phyloP scores from a whole-genome alignment of 30 jellyfish, hydroid and myxozoan species.

The Aurelia sp. region DNA sequence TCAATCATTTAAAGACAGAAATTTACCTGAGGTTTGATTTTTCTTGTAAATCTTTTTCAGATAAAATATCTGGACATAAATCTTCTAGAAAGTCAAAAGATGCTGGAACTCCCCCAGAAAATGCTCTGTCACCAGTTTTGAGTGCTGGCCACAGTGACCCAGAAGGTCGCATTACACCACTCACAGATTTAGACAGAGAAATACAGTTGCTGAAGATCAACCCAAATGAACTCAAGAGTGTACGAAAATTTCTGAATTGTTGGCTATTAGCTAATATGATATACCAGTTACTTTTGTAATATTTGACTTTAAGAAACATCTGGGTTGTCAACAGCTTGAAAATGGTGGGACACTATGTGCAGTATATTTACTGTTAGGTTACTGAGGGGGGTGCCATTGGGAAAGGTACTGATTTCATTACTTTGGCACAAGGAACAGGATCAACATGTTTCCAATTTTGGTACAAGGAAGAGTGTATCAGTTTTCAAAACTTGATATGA shows the following conservation, averaged over 20 bases:
- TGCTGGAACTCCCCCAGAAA: constrained; percentile 71
- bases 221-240: constrained; percentile 63
- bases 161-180: constrained; percentile 1
- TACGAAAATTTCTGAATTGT: not conserved
- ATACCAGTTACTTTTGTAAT: too few relatives aligned
- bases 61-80: constrained; percentile 20
- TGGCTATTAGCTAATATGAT: not conserved
- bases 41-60: constrained; percentile 9
- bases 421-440: too few relatives aligned
- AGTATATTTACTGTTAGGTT: too few relatives aligned
- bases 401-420: too few relatives aligned
- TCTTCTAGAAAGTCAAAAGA: constrained; percentile 53
- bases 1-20: too few relatives aligned
- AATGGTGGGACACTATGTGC: too few relatives aligned
- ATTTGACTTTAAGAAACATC: too few relatives aligned
- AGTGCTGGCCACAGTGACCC: constrained; percentile 13
- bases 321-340: too few relatives aligned
- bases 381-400: too few relatives aligned
- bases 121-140: constrained; percentile 53
- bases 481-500: too few relatives aligned
- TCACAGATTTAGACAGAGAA: constrained; percentile 20
- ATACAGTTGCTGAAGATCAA: constrained; percentile 45
- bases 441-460: too few relatives aligned
- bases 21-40: not conserved
- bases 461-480: too few relatives aligned